These are phyloP conservation scores for Chironex yamaguchii DNA, from an alignment of 30 jellyfish, hydroid and myxozoan species.

Conservation along the genomic window DNA sequence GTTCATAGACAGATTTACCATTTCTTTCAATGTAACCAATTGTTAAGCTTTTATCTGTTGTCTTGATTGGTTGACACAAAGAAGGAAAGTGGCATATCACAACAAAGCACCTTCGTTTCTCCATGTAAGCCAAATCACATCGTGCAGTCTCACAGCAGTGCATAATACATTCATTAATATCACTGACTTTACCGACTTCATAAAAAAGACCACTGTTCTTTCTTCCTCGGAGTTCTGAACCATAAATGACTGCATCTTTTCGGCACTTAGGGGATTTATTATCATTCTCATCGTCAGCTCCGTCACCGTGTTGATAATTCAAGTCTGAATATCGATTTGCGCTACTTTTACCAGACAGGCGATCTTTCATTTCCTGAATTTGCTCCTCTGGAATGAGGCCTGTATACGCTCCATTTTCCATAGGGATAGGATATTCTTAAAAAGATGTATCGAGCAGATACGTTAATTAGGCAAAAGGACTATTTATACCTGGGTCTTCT, in stretches of 20 bases:
- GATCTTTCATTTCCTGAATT: conserved; percentile 56
- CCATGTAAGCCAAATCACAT: conserved; percentile 95
- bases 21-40: conserved; percentile 81
- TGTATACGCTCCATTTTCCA: conserved; percentile 94
- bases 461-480: too few species aligned
- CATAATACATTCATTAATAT: conserved; percentile 84
- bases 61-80: conserved; percentile 95
- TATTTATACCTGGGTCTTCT: too few species aligned
- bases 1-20: conserved; percentile 87
- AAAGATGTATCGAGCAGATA: too few species aligned
- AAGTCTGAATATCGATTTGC: conserved; percentile 88
- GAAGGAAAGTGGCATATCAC: conserved; percentile 98
- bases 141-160: conserved; percentile 84
- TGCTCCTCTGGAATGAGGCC: conserved; percentile 79
- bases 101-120: conserved; percentile 74
- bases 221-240: conserved; percentile 93
- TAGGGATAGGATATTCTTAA: conserved; percentile 93
- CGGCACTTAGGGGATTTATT: conserved; percentile 65
- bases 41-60: conserved; percentile 77
- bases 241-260: conserved; percentile 75
- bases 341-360: conserved; percentile 42
- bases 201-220: conserved; percentile 93
- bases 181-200: conserved; percentile 83
- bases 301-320: conserved; percentile 38
- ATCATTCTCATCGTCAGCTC: conserved; percentile 53